Evolutionary conservation across 2,797 vertebrate species (phyloP).

Genomic region (Siniperca scherzeri): DNA sequence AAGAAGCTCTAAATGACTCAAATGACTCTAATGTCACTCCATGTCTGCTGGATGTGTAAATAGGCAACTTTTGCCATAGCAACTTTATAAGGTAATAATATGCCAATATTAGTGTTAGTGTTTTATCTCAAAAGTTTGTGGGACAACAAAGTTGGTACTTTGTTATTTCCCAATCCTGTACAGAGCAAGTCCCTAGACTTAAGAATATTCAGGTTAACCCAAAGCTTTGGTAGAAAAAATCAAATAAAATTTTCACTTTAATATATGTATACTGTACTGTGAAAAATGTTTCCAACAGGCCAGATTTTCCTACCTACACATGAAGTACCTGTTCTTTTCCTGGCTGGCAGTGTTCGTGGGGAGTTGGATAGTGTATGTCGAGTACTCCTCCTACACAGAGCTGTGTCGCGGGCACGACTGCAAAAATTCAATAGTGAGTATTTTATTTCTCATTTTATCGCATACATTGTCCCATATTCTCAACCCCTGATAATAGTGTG

Average conservation of each 20-base stretch:
- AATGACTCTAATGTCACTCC: no score
- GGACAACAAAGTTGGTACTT: background rate
- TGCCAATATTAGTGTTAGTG: background rate
- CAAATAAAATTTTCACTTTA: background rate
- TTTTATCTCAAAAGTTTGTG: background rate
- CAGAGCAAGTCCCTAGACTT: background rate
- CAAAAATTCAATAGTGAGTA: constrained; percentile 93
- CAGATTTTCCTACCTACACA: constrained; percentile 92
- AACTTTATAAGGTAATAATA: background rate
- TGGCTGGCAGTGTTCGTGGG: constrained; percentile 97
- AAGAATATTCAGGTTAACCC: background rate
- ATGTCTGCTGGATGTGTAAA: background rate
- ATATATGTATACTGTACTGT: no score
- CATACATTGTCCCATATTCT: background rate
- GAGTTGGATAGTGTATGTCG: constrained; percentile 97
- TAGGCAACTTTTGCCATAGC: background rate
- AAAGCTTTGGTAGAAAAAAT: background rate
- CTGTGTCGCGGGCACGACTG: constrained; percentile 97
- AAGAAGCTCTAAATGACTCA: no score
- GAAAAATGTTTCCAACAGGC: constrained; percentile 80
- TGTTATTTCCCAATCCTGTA: background rate
- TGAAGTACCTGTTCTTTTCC: constrained; percentile 98
- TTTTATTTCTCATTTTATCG: background rate
- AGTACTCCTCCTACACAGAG: constrained; percentile 97
- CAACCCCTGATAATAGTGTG: background rate